A percentile compares a stretch with the other conserved stretches of the same genome.
These are phyloP conservation scores for Orussus abietinus DNA, from an alignment of 1,140 invertebrate genomes.

Conservation along the genomic window DNA sequence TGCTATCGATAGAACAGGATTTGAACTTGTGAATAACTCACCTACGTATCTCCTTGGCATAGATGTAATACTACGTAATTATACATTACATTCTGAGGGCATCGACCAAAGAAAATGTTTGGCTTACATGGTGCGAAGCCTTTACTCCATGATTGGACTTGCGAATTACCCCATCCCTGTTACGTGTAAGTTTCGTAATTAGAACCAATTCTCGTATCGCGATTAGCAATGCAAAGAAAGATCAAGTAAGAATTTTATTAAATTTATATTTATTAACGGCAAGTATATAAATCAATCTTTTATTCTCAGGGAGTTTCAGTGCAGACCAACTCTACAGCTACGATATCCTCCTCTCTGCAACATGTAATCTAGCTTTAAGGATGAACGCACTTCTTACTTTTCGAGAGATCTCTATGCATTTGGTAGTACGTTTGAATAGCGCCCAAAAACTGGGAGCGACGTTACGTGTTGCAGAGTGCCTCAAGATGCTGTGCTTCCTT, in stretches of 20 bases:
- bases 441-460: constrained; percentile 35
- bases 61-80: constrained; percentile 30
- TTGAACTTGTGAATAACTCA: constrained; percentile 20
- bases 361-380: constrained; percentile 22
- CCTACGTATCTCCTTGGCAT: constrained; percentile 27
- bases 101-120: constrained; percentile 10
- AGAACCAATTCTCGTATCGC: no score
- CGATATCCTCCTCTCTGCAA: constrained; percentile 26
- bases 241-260: no score
- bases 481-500: constrained; percentile 39
- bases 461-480: constrained; percentile 31
- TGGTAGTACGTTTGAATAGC: constrained; percentile 27
- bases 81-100: no score
- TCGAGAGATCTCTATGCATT: constrained; percentile 32
- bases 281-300: background rate
- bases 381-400: constrained; percentile 37
- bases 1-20: constrained; percentile 22
- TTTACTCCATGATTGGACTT: constrained; percentile 16
- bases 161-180: no score
- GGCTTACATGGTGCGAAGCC: constrained; percentile 2
- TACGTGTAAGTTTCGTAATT: no score
- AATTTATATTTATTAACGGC: no score
- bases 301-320: background rate
- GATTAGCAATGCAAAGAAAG: no score
- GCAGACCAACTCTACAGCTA: constrained; percentile 20